Conservation (phyloP, 1,140 invertebrate genomes). For the Eumeta japonica region DNA sequence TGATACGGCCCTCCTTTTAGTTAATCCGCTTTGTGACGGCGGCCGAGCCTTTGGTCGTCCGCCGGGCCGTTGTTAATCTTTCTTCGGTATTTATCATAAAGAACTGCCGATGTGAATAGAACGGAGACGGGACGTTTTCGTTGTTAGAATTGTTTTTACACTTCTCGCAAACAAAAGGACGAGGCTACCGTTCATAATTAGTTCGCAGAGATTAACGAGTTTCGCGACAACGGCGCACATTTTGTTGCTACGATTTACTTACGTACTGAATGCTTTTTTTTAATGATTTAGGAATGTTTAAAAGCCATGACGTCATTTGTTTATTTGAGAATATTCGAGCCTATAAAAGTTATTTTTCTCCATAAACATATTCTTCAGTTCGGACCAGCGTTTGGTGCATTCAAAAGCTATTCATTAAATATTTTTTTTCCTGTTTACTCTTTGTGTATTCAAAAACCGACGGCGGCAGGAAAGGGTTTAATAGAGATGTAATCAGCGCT, state of each 20-base stretch:
- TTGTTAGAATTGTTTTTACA: slow-evolving; percentile 21
- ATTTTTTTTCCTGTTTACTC: no score
- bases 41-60: slow-evolving; percentile 46
- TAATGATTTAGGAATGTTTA: slow-evolving; percentile 6
- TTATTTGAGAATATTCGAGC: no score
- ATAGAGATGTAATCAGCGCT: slow-evolving; percentile 34
- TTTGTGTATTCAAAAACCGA: slow-evolving; percentile 5
- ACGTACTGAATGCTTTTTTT: slow-evolving; percentile 16
- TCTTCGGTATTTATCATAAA: slow-evolving; percentile 35
- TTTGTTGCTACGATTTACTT: no score
- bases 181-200: slow-evolving; percentile 20
- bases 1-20: slow-evolving; percentile 43
- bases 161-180: slow-evolving; percentile 20
- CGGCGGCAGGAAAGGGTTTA: slow-evolving; percentile 19
- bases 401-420: no score
- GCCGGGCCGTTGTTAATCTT: slow-evolving; percentile 39
- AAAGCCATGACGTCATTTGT: no score
- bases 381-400: no score
- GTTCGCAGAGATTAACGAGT: no score
- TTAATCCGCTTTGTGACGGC: slow-evolving; percentile 46
- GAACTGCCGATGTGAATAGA: slow-evolving; percentile 29
- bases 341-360: no score
- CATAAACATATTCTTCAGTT: no score
- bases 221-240: no score
- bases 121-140: not conserved